Evolutionary conservation across 2,797 vertebrate genomes (phyloP), one percentile per base, ranked within the genome.

Genomic region (Sebastes nivosus): DNA sequence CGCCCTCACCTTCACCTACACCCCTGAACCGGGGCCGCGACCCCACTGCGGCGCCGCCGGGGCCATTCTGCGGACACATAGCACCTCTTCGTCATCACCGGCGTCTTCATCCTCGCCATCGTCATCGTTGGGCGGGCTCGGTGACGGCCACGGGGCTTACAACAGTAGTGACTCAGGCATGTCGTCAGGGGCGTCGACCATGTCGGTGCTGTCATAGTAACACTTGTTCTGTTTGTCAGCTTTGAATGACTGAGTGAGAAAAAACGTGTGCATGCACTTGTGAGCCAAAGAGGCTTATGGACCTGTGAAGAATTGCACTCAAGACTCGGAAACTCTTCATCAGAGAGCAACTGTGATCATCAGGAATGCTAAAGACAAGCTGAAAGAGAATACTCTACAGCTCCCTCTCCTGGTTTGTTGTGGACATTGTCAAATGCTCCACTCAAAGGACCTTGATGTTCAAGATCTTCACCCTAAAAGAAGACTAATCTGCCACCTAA

Each of bases 1-100:
- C 58, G 97, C 97, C 89, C 97, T 99, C 94, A 99, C 98, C 86
- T 99, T 99, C 83, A 99, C 98, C 5, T 99, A 99, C 95, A 99
- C 98, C 1, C 98, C 98, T 0, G 98, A 99, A 83, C 98, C 98
- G 0, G 98, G 98, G 65, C 98, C 98, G 0, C 95, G 98, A 18
- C 98, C 98, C 42, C 98, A 99, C 93, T 99, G 98, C 96, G 97
- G 97, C 0, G 97, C 97, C 0, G 97, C 98, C 0, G 98, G 97
- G 77, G 97, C 97, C 73, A 99, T 99, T 86, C 96, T 99, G 78
- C 96, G 97, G 87, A 95, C 97, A 86, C 89, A 90, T 34, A 97
- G 94, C 89, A 96, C 96, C 5, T 94, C 94, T 14, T 94, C 94
- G 2, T 94, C 94, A 3, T 93, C 94, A 1, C 90, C 94, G 1